Conservation (phyloP, 2,888 invertebrate species). For the Eupithecia inturbata region DNA sequence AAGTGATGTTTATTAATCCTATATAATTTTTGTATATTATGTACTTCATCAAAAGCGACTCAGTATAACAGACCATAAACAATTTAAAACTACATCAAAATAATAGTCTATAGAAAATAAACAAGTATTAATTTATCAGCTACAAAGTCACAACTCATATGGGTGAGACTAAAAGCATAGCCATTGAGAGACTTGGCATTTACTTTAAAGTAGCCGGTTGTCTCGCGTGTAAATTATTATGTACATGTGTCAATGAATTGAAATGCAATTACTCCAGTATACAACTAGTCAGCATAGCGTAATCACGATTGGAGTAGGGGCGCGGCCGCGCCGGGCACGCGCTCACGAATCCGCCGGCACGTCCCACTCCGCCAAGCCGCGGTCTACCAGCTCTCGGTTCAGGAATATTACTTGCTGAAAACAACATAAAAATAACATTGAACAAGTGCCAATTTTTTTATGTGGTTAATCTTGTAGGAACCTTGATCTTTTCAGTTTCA, state of each 20-base stretch:
- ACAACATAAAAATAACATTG: constrained; percentile 35
- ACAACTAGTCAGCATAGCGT: constrained; percentile 63
- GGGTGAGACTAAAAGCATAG: constrained; percentile 56
- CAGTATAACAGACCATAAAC: constrained; percentile 40
- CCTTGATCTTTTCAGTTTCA: constrained; percentile 45
- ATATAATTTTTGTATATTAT: constrained; percentile 33
- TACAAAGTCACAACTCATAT: constrained; percentile 65
- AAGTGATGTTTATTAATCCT: constrained; percentile 41
- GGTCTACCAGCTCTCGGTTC: constrained; percentile 93
- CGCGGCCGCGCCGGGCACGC: constrained; percentile 36
- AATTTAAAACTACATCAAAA: constrained; percentile 45
- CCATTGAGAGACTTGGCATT: constrained; percentile 38
- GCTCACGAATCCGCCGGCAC: constrained; percentile 79
- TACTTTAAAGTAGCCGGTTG: constrained; percentile 35
- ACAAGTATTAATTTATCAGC: constrained; percentile 68
- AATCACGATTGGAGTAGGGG: constrained; percentile 48
- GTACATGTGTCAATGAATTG: constrained; percentile 63
- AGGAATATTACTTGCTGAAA: constrained; percentile 91
- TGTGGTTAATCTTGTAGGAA: constrained; percentile 25
- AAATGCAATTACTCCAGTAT: constrained; percentile 69
- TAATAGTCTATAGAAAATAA: constrained; percentile 55
- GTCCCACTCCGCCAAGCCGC: constrained; percentile 91
- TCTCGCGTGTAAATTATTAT: constrained; percentile 54
- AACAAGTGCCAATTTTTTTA: constrained; percentile 39
- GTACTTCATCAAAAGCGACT: constrained; percentile 40